Evolutionary conservation across 2,113 vertebrate species (phyloP).

Genomic region (Syrrhaptes paradoxus): DNA sequence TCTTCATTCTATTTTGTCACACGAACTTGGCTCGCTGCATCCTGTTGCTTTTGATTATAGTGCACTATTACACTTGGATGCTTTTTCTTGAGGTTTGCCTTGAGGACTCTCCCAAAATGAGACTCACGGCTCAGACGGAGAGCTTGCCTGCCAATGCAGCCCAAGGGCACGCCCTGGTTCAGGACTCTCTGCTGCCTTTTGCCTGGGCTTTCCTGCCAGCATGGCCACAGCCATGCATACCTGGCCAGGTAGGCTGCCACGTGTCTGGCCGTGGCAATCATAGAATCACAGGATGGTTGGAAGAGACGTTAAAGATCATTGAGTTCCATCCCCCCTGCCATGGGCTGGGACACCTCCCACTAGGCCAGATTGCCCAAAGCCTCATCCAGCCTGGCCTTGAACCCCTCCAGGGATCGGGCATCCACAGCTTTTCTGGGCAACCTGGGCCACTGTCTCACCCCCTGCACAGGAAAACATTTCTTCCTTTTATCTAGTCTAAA

Average conservation of each 20-base stretch:
- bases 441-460: too few species aligned
- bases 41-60: neutral
- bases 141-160: neutral
- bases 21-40: neutral
- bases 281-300: too few species aligned
- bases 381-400: too few species aligned
- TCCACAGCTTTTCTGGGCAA: too few species aligned
- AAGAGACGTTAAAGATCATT: too few species aligned
- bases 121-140: rapidly evolving
- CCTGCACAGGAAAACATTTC: too few species aligned
- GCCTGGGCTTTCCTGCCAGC: neutral
- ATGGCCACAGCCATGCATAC: rapidly evolving
- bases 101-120: rapidly evolving
- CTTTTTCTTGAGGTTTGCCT: neutral
- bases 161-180: rapidly evolving
- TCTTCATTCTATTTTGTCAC: neutral
- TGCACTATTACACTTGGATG: neutral
- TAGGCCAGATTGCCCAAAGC: too few species aligned
- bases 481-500: too few species aligned
- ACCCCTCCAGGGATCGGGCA: too few species aligned
- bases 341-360: too few species aligned
- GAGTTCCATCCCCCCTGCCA: too few species aligned
- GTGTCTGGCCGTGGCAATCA: rapidly evolving
- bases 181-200: rapidly evolving
- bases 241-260: neutral